These are phyloP conservation scores for pig (Sus scrofa) DNA, from an alignment of 2,113 vertebrate genomes.

Conservation along the genomic window DNA sequence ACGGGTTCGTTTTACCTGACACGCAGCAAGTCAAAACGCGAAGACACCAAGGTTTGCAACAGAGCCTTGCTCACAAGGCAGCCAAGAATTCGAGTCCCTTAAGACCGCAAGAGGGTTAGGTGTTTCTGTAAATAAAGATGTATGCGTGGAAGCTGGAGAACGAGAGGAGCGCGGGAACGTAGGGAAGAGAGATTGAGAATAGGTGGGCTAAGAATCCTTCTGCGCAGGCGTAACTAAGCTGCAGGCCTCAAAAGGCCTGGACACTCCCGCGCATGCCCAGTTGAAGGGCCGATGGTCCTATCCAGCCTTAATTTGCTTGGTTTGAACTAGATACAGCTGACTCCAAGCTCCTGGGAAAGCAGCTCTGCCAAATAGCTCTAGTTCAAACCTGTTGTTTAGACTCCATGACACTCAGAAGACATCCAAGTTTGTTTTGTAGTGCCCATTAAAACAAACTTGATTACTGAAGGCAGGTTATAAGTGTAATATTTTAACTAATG, in stretches of 20 bases:
- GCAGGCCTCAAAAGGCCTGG: neutral
- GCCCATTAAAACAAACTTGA: neutral
- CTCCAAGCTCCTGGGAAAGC: neutral
- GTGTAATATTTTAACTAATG: neutral
- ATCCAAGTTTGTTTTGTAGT: neutral
- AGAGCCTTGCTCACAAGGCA: too few relatives aligned
- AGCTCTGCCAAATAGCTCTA: neutral
- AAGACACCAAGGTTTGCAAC: too few relatives aligned
- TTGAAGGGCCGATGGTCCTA: neutral
- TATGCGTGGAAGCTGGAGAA: accelerated
- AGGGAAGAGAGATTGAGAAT: neutral
- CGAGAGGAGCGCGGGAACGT: accelerated
- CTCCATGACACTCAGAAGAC: neutral
- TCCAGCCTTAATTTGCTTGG: neutral
- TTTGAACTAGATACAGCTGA: neutral
- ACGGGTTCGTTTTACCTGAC: neutral
- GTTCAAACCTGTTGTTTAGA: neutral
- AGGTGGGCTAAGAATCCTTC: neutral
- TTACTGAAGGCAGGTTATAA: neutral
- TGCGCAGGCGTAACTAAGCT: neutral
- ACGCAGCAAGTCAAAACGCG: neutral
- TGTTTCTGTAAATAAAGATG: neutral
- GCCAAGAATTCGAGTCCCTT: too few relatives aligned
- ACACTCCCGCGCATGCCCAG: neutral
- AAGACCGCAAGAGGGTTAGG: neutral